A percentile compares a stretch with the other conserved stretches of the same genome.
These are phyloP conservation scores for Zosterops japonicus DNA, from an alignment of 2,113 vertebrate genomes.

Conservation along the genomic window DNA sequence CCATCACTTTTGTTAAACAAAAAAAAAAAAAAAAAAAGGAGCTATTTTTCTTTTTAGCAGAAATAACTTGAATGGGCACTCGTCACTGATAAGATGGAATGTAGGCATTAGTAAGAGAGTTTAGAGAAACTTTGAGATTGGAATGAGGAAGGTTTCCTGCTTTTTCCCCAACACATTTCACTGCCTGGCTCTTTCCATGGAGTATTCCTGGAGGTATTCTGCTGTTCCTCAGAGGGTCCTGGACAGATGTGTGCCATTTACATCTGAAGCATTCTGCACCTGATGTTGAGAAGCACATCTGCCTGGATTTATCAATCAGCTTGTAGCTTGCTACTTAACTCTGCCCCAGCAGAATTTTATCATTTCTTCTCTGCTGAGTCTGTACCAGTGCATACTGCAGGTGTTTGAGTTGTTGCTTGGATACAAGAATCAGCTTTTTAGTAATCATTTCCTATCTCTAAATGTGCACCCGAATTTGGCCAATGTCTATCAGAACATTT, in stretches of 20 bases:
- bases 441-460: neutral
- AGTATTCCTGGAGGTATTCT: neutral
- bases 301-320: neutral
- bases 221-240: neutral
- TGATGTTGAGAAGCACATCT: neutral
- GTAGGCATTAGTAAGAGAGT: neutral
- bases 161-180: neutral
- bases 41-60: neutral
- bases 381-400: neutral
- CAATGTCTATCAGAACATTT: neutral
- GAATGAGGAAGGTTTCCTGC: neutral
- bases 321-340: neutral
- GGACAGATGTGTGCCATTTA: neutral
- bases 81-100: neutral
- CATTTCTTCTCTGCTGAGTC: neutral
- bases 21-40: neutral
- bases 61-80: neutral
- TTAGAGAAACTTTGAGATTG: neutral
- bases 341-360: neutral
- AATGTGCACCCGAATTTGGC: neutral
- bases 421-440: neutral
- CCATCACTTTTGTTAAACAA: neutral
- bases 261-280: neutral
- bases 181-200: neutral
- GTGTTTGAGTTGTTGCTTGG: constrained; percentile 28